Base-by-base conservation (phyloP, 2,113 vertebrate genomes). In the Anhinga rufa region DNA sequence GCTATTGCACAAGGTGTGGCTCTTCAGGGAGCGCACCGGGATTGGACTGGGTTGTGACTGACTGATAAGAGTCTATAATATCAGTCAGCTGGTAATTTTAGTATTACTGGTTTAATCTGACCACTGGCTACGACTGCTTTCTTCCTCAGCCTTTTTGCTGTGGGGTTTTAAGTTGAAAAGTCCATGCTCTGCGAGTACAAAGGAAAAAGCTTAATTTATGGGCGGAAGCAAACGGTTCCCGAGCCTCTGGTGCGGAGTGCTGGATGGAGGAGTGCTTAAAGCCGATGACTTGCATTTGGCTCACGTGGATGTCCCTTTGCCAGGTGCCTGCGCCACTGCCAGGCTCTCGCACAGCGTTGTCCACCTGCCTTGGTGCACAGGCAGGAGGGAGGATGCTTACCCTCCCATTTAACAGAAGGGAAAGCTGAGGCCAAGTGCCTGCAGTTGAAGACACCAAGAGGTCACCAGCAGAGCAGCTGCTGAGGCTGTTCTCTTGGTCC, bases 1-100 rank as follows among this genome's bases (percentile, higher is more conserved):
- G 95, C 94, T 79, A 26, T 97, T 94, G 70, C 78, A 80, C 80
- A 94, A 92, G 79, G 72, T 92, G 46, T 55, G 90, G 75, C 32
- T 60, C 88, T 86, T 92, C 7, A 32, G 94, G 61, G 85, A 77
- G 28, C 6, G 14, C 0, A 5, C 51, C 54, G 42, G 81, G 62
- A 54, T 74, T 96, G 88, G 72, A 4, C 52, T 0, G 4, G n/a
- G 28, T 46, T 2, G 5, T 82, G 82, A 95, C 71, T 83, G 86
- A 87, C 60, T 91, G 92, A 62, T 48, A 68, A 49, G 31, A 85
- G 52, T 84, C 93, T 90, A 3, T 93, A 77, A 36, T 34, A 77
- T 15, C 66, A 85, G 69, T 40, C 70, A 74, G 22, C 58, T 86
- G 79, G 24, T 74, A n/a, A 69, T 48, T 86, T 85, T 32, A 34